These are phyloP conservation scores for Apotomis capreana DNA, from an alignment of 2,888 invertebrate genomes.

Conservation along the genomic window DNA sequence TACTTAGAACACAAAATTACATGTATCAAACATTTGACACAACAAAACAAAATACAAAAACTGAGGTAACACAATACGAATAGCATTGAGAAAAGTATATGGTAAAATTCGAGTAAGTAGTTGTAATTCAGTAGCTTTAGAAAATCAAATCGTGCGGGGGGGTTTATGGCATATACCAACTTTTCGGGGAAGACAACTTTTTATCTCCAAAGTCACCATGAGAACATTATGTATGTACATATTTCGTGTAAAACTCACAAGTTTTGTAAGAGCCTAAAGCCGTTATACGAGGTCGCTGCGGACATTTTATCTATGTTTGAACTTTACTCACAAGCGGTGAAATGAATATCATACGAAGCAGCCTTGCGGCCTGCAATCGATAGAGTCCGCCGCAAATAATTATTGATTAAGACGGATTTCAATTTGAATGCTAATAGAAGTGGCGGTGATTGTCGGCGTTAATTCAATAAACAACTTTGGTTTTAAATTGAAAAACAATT, in stretches of 20 bases:
- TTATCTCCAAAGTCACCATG: constrained; percentile 19
- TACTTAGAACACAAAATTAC: too few relatives aligned
- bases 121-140: constrained; percentile 1
- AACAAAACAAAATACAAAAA: too few relatives aligned
- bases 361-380: constrained; percentile 14
- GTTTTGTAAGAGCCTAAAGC: constrained; percentile 14
- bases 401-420: constrained; percentile 15
- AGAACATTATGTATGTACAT: constrained; percentile 27
- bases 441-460: neutral
- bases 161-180: constrained; percentile 9
- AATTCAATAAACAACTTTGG: neutral
- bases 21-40: too few relatives aligned
- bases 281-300: constrained; percentile 18
- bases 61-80: too few relatives aligned
- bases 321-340: constrained; percentile 5
- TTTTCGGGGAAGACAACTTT: constrained; percentile 26
- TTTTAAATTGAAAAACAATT: neutral
- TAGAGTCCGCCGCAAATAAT: constrained; percentile 30
- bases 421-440: constrained; percentile 3
- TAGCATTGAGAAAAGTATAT: too few relatives aligned
- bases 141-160: constrained; percentile 16
- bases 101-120: too few relatives aligned
- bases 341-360: constrained; percentile 11
- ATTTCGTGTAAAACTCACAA: constrained; percentile 14
- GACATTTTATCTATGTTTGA: constrained; percentile 13